Base-by-base conservation (phyloP, 2,113 vertebrate genomes). In the Abramis brama region DNA sequence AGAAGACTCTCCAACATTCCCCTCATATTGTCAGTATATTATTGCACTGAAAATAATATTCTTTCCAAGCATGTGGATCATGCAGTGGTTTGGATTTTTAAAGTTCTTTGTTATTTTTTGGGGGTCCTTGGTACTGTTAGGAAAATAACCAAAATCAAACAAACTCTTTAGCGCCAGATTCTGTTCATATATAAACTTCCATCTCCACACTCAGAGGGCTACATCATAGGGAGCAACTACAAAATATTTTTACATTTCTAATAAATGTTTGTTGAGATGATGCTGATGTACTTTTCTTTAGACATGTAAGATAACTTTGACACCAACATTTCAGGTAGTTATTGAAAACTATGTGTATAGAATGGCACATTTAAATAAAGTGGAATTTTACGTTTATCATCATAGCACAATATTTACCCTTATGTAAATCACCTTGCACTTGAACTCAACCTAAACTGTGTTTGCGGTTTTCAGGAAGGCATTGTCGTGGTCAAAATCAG, bases 41-140 rank as follows among this genome's bases (percentile, higher is more conserved):
- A 90, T 87, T 82, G 45, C 91, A 89, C 88, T 87, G 88, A 9
- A 85, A 55, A 71, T 89, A n/a, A 17, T 13, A 0, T 59, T 36
- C 0, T 84, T 36, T 5, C 52, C 71, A 82, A 86, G 92, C 93
- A 1, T 89, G 93, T 94, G 91, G 94, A 94, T 87, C 93, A 87
- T 90, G 94, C 91, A 87, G 50, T 66, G 76, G 60, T 80, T 83
- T 86, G 21, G 78, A 52, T 87, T 71, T 87, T 36, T 57, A 25
- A 19, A 33, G 39, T 33, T 85, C 19, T 33, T 75, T 62, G 73
- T 62, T 68, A 27, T 73, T 86, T 86, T 73, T 84, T 23, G 36
- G 86, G 66, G 25, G 25, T 84, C 43, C 59, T 73, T 82, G 79
- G 84, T 81, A 85, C 68, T 75, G 68, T 86, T 71, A 50, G 23